phyloP scores from a whole-genome alignment of 2,113 vertebrate genomes.

The Falco punctatus region DNA sequence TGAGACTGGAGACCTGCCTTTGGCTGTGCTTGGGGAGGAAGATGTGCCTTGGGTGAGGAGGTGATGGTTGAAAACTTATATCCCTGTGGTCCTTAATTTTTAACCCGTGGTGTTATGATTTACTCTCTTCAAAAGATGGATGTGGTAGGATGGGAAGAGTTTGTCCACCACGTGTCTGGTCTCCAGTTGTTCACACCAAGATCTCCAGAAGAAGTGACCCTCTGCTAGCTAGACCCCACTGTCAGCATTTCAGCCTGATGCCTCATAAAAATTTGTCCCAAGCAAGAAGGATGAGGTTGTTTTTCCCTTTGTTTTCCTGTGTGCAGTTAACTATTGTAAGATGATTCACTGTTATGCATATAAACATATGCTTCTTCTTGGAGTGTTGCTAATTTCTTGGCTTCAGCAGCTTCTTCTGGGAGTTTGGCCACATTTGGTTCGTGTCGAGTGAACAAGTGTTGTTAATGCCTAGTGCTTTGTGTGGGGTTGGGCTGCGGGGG shows the following conservation, averaged over 20 bases:
- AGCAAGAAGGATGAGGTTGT: neutral
- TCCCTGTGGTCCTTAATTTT: fast-evolving
- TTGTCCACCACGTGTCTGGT: fast-evolving
- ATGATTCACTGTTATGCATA: neutral
- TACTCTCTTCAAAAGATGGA: neutral
- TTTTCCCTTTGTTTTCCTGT: neutral
- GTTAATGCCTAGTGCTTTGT: neutral
- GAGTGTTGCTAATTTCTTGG: slow-evolving; percentile 31
- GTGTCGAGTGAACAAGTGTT: neutral
- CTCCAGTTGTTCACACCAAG: fast-evolving
- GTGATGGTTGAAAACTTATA: no score
- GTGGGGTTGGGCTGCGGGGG: neutral
- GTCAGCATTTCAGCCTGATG: neutral
- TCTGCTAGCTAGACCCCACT: fast-evolving
- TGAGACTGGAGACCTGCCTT: neutral
- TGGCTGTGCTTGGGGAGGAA: neutral
- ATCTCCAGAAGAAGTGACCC: neutral
- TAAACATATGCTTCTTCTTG: neutral
- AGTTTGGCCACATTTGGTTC: neutral
- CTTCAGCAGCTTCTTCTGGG: neutral
- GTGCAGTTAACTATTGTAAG: neutral
- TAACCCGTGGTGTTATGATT: fast-evolving
- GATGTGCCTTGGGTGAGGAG: neutral
- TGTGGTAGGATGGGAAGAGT: neutral
- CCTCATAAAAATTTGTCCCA: fast-evolving